phyloP scores from a whole-genome alignment of 2,797 vertebrate species.

The Etheostoma nigrum region DNA sequence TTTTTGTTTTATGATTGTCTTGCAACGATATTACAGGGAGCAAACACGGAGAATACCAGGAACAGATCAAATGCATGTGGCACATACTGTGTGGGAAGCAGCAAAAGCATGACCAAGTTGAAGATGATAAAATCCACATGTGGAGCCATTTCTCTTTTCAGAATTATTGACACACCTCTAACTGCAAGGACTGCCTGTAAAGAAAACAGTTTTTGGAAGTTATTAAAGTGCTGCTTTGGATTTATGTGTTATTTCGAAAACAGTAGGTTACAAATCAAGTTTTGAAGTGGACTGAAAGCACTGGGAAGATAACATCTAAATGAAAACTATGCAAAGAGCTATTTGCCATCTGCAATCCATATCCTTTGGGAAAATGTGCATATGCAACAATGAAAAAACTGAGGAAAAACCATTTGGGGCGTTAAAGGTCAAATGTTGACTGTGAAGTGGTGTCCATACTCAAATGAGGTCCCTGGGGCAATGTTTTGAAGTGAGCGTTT shows the following conservation, averaged over 20 bases:
- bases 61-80: slow-evolving; percentile 14
- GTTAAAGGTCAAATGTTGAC: slow-evolving; percentile 81
- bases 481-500: slow-evolving; percentile 74
- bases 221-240: slow-evolving; percentile 30
- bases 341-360: slow-evolving; percentile 66
- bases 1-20: slow-evolving; percentile 20
- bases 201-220: neutral
- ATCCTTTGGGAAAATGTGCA: slow-evolving; percentile 71
- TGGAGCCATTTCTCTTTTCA: neutral
- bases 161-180: slow-evolving; percentile 19
- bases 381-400: slow-evolving; percentile 64
- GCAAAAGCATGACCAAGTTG: slow-evolving; percentile 3
- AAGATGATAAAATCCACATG: slow-evolving; percentile 16
- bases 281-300: slow-evolving; percentile 32
- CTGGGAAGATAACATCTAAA: slow-evolving; percentile 30
- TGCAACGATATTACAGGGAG: slow-evolving; percentile 16
- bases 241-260: slow-evolving; percentile 44
- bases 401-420: slow-evolving; percentile 63
- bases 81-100: slow-evolving; percentile 32
- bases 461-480: slow-evolving; percentile 73
- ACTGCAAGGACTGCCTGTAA: slow-evolving; percentile 1
- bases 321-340: slow-evolving; percentile 53
- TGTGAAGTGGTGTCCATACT: slow-evolving; percentile 71
- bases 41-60: slow-evolving; percentile 10
- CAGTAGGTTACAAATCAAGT: slow-evolving; percentile 42